Conservation (phyloP, 2,113 vertebrate genomes). For the Polypterus senegalus region DNA sequence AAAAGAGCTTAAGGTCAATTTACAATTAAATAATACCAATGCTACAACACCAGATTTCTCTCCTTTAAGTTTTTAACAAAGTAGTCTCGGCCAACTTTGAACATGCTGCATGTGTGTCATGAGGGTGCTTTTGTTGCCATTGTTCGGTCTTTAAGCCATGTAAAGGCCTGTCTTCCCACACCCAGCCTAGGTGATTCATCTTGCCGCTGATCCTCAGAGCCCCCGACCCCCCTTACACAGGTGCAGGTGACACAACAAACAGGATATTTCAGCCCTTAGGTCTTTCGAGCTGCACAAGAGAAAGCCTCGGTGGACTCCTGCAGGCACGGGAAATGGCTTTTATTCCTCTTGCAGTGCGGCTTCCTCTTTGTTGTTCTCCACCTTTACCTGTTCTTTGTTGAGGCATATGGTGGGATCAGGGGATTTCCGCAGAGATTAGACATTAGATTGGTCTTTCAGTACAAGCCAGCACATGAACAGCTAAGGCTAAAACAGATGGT, state of each 20-base stretch:
- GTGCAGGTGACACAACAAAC: conserved; percentile 29
- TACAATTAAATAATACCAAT: no score
- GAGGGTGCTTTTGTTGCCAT: no score
- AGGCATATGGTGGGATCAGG: conserved; percentile 17
- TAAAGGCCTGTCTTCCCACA: not conserved
- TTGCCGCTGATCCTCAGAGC: conserved; percentile 22
- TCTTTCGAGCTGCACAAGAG: conserved; percentile 20
- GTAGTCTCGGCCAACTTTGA: no score
- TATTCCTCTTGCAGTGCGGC: conserved; percentile 12
- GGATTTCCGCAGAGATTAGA: conserved; percentile 41
- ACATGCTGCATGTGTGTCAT: no score
- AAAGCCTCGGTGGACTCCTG: conserved; percentile 37
- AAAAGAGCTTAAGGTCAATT: no score
- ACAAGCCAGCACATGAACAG: conserved; percentile 21
- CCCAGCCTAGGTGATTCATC: conserved; percentile 22
- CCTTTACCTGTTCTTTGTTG: conserved; percentile 29
- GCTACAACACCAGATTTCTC: no score
- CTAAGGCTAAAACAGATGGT: conserved; percentile 5
- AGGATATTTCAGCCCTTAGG: conserved; percentile 18
- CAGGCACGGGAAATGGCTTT: conserved; percentile 11
- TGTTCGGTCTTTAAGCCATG: no score
- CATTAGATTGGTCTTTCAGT: conserved; percentile 22
- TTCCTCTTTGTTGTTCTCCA: conserved; percentile 27
- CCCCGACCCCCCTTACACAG: no score
- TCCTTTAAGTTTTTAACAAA: no score